Evolutionary conservation across 1,140 invertebrate species (phyloP), one percentile per base, ranked within the genome.

Genomic region (Euschistus heros): DNA sequence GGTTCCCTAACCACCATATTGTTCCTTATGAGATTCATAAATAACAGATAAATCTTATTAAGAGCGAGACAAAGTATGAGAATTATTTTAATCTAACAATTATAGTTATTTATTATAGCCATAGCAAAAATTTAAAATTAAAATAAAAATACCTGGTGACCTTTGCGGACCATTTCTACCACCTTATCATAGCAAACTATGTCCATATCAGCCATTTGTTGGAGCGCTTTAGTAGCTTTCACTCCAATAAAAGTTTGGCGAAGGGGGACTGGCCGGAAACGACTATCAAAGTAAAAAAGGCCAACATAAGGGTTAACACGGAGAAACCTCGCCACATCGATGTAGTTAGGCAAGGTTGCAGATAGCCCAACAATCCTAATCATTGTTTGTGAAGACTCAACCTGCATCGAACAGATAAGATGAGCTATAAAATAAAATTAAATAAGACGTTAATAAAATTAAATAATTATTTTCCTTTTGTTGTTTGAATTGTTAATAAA

Each of bases 341-440:
- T 76, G 74, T 99, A 99, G 77, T 98, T 99, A 3, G 97, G 97
- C 64, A 99, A 76, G 0, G 97, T 99, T 0, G 97, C 97, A 0
- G 96, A 98, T 13, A 99, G 75, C 2, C 96, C 97, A n/a, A 99
- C 87, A 66, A 99, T 97, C 62, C 96, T 81, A 59, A 98, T 98
- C 91, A 97, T 96, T 65, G 86, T 92, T 76, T 99, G 96, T 0
- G 91, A 89, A 14, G 91, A 89, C 74, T 98, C 94, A 0, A 98
- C 91, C 83, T 84, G 70, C 22, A 71, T n/a, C 13, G 15, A 30
- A n/a, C 46, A 59, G 8, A 60, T 62, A 57, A 59, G 5, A 18
- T 44, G 46, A 5, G 2, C 2, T 50, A 47, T 30, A 30, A 30
- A 7, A 30, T 30, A 30, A 4, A 30, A 30, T 4, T 30, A 30